Base-by-base conservation (phyloP, 1,140 invertebrate genomes). In the Scaptodrosophila lebanonensis region DNA sequence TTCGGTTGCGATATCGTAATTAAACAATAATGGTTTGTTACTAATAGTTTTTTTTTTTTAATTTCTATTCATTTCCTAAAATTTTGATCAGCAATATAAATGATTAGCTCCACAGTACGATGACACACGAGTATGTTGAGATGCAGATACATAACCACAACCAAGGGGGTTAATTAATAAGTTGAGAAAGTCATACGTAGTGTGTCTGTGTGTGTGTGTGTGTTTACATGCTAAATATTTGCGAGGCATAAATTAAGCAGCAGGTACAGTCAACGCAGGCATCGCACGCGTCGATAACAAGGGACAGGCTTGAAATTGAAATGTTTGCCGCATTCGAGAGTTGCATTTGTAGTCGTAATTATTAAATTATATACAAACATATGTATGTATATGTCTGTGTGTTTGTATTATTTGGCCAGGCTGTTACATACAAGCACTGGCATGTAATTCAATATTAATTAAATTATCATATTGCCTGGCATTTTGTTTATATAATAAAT, bases 391-490 rank as follows among this genome's bases (percentile, higher is more conserved):
- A n/a, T n/a, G n/a, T n/a, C n/a, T n/a, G n/a, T n/a, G n/a, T 73
- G 68, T 68, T 79, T 77, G 72, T 77, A 79, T 79, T 79, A 77
- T 77, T 79, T 18, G 20, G 12, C 40, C 9, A 32, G 40, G 44
- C 38, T 32, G 20, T 40, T 35, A 29, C 12, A n/a, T n/a, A n/a
- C n/a, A n/a, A n/a, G 47, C 20, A 17, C 27, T 32, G 27, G 12
- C 39, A 35, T 82, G 73, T 69, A 79, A 79, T 79, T 79, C 61
- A 79, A 79, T 79, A 79, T 79, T 69, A 79, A 79, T 79, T 82
- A 73, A 79, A 79, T 69, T 68, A 79, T 79, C 75, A 73, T 82
- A 73, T 79, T 79, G 65, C 22, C 22, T 25, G 22, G 22, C 75
- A 79, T 70, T 69, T 51, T 67, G 30, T 68, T 56, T 64, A 57